Evolutionary conservation across 2,888 invertebrate species (phyloP).

Genomic region (Euzetes globulus): DNA sequence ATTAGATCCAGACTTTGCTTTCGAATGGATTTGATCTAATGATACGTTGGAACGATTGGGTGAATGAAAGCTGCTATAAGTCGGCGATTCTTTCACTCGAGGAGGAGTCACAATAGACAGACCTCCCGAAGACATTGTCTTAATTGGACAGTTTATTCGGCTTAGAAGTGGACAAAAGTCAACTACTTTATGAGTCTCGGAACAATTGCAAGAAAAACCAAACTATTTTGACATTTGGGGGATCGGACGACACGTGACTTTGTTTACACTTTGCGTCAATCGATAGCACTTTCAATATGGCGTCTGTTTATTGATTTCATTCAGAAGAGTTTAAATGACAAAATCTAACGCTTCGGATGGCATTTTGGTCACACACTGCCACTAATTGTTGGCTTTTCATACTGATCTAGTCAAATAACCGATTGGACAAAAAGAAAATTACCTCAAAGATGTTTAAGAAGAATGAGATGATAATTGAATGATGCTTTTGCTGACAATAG

Average conservation of each 20-base stretch:
- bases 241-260: neutral
- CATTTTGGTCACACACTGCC: too few relatives aligned
- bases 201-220: neutral
- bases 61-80: neutral
- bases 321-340: neutral
- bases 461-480: too few relatives aligned
- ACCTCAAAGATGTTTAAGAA: too few relatives aligned
- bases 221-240: neutral
- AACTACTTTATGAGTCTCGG: too few relatives aligned
- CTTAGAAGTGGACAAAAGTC: too few relatives aligned
- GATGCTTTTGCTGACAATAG: too few relatives aligned
- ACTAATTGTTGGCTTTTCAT: too few relatives aligned
- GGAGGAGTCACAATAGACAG: neutral
- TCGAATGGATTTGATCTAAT: neutral
- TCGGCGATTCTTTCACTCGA: neutral
- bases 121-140: neutral
- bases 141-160: neutral
- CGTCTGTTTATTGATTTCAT: slow-evolving; percentile 5
- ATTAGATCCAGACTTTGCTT: neutral
- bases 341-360: too few relatives aligned
- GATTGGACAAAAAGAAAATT: too few relatives aligned
- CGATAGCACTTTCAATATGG: neutral
- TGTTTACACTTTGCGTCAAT: slow-evolving; percentile 1
- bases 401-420: too few relatives aligned
- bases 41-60: neutral